These are phyloP conservation scores for Lycodopsis pacificus DNA, from an alignment of 2,797 vertebrate genomes.

Conservation along the genomic window DNA sequence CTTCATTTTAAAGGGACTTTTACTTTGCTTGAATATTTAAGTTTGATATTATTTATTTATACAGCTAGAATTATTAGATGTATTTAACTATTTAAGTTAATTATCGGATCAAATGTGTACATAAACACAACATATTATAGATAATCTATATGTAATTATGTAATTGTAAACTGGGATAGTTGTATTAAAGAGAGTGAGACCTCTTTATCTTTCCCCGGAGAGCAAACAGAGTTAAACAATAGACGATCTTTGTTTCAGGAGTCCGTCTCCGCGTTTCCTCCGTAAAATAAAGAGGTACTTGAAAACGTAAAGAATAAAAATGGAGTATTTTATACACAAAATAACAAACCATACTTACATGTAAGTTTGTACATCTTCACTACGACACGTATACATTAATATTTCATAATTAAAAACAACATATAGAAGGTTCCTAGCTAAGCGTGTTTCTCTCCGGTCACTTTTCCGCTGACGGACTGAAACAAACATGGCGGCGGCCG, in stretches of 20 bases:
- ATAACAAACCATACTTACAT: fast-evolving
- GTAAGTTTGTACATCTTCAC: background rate
- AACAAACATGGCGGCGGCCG: constrained; percentile 63
- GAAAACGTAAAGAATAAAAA: background rate
- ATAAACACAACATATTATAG: background rate
- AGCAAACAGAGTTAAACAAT: fast-evolving
- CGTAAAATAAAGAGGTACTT: background rate
- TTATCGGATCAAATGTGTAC: background rate
- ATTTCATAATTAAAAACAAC: too few relatives aligned
- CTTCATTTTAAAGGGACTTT: too few relatives aligned
- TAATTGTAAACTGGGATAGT: background rate
- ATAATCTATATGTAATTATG: background rate
- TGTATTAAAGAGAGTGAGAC: constrained; percentile 14
- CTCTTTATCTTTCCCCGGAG: background rate
- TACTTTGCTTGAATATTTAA: background rate
- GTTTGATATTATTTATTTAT: background rate
- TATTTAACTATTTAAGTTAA: background rate
- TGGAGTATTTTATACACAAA: fast-evolving
- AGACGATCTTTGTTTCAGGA: constrained; percentile 45
- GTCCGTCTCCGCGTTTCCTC: background rate
- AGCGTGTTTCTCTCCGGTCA: constrained; percentile 66
- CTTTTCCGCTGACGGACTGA: constrained; percentile 47
- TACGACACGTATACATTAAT: background rate
- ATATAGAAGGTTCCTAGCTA: constrained; percentile 4
- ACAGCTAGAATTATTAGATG: background rate